Conservation (phyloP, 64 coral and sea anemone genomes). For the Trachythela sp. region DNA sequence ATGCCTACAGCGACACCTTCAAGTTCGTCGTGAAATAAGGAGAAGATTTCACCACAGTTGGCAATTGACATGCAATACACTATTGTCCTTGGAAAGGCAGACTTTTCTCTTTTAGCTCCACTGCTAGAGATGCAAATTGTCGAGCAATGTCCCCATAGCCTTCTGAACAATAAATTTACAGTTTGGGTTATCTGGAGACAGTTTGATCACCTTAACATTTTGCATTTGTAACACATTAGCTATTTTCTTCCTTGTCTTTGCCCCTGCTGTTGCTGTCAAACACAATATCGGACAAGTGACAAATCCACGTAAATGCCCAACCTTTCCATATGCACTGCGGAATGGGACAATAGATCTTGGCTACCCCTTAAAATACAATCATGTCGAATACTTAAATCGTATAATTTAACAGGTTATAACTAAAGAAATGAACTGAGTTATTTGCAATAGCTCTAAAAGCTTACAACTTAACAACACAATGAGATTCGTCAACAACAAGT, state of each 20-base stretch:
- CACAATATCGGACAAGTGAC: neutral
- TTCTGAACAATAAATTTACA: neutral
- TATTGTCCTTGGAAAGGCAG: constrained; percentile 27
- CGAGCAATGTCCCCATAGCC: neutral
- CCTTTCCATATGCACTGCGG: neutral
- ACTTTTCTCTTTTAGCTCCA: neutral
- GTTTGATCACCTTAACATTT: neutral
- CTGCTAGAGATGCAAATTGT: neutral
- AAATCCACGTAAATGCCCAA: neutral
- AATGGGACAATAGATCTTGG: neutral
- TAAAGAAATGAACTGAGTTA: too few species aligned
- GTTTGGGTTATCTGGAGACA: neutral
- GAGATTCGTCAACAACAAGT: neutral
- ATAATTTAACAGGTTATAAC: too few species aligned
- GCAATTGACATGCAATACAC: constrained; percentile 35
- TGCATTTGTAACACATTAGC: neutral
- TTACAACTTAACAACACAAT: neutral
- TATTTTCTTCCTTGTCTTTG: neutral
- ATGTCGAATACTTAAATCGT: too few species aligned
- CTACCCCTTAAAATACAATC: neutral
- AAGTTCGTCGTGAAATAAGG: neutral
- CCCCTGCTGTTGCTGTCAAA: neutral
- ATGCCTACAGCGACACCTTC: neutral
- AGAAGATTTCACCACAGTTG: constrained; percentile 41
- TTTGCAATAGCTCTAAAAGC: too few species aligned